Base-by-base conservation (phyloP, 2,113 vertebrate species). In the Oceanites oceanicus region DNA sequence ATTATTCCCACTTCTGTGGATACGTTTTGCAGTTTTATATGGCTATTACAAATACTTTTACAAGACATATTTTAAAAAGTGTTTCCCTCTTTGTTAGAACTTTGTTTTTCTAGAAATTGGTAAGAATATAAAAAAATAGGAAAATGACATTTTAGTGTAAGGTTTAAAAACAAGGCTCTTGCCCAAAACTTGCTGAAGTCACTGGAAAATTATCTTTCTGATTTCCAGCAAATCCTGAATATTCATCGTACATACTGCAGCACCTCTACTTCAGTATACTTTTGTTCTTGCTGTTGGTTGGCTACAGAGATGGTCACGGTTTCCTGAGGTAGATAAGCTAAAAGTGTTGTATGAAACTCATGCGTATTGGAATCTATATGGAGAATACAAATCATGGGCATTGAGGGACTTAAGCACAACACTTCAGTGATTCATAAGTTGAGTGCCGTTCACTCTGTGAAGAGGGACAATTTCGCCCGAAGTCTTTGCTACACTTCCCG, bases 361-460 rank as follows among this genome's bases (percentile, higher is more conserved):
- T 5, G 14, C 1, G 0, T 32, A 6, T 23, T 44, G 38, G 32
- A 40, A 77, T 9, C 17, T 56, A 15, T 7, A 7, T 29, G n/a
- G 44, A 63, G 20, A 89, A 70, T 73, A 59, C 5, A 80, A 66
- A 76, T 67, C 15, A 22, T 16, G 12, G 16, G 4, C 73, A 44
- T 7, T 30, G 19, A 68, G 40, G 34, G 50, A 67, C 49, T 66
- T 71, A 11, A 47, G 16, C 52, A 53, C 5, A 53, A 5, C 14
- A 36, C 4, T 78, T 55, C 20, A 14, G 15, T 42, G n/a, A 66
- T 59, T 55, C 11, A 2, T 11, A 55, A n/a, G 7, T 23, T 68
- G 56, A 74, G 52, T 36, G 34, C n/a, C 56, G 29, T 15, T 91
- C 0, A 0, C 17, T 42, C 44, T 42, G 16, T n/a, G 58, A 73